These are phyloP conservation scores for Phylloscopus trochiloides DNA, from an alignment of 2,113 vertebrate genomes.

Conservation along the genomic window DNA sequence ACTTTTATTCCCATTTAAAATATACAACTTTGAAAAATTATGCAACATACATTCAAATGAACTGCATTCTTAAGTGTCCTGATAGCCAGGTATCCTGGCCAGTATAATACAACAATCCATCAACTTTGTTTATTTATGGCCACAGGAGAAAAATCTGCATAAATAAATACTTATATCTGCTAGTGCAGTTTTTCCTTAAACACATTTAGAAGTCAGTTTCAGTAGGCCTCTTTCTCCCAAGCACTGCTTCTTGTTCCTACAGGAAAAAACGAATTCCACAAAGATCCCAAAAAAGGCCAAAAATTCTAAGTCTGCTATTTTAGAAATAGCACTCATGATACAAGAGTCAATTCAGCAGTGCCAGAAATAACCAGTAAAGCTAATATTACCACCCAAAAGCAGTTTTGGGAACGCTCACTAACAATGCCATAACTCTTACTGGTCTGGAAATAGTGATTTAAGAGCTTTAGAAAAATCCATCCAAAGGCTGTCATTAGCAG, in stretches of 20 bases:
- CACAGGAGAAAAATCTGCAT: neutral
- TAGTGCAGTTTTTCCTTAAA: neutral
- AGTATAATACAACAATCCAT: neutral
- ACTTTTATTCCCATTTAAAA: conserved; percentile 58
- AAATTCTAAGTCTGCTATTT: neutral
- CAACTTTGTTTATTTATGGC: neutral
- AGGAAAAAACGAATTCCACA: neutral
- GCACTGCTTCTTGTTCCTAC: neutral
- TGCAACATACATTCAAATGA: conserved; percentile 40
- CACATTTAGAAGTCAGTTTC: neutral
- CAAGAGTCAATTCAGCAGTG: neutral
- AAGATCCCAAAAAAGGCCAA: neutral
- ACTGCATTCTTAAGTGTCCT: conserved; percentile 2
- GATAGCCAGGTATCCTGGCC: neutral
- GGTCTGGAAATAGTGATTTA: neutral
- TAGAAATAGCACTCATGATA: neutral
- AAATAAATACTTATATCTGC: neutral
- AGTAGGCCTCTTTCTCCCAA: neutral
- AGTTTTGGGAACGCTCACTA: neutral
- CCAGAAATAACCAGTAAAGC: neutral
- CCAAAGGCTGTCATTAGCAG: neutral
- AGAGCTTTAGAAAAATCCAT: neutral
- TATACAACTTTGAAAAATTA: conserved; percentile 45
- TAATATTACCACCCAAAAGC: neutral
- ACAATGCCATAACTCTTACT: neutral